phyloP scores from a whole-genome alignment of 1,140 invertebrate species.

The Aleiodes sp. region DNA sequence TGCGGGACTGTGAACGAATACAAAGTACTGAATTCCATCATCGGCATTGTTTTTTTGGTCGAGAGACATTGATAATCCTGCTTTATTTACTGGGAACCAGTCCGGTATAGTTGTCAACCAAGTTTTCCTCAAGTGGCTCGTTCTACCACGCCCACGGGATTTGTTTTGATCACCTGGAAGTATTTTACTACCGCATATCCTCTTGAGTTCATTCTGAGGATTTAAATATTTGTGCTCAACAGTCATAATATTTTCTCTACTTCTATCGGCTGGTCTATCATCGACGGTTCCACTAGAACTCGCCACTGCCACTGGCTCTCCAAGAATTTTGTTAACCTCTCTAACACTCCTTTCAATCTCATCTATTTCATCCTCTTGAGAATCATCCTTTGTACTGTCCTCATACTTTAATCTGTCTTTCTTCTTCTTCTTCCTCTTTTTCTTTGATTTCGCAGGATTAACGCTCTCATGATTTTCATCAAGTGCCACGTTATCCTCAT shows the following conservation, averaged over 20 bases:
- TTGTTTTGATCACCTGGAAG: constrained; percentile 75
- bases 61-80: constrained; percentile 78
- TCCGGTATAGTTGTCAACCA: constrained; percentile 76
- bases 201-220: constrained; percentile 83
- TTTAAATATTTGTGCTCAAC: constrained; percentile 82
- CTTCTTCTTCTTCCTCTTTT: constrained; percentile 71
- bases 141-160: constrained; percentile 68
- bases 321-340: constrained; percentile 79
- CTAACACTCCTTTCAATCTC: constrained; percentile 78
- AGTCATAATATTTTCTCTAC: constrained; percentile 67
- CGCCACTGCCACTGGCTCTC: constrained; percentile 66
- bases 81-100: constrained; percentile 75
- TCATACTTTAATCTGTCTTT: constrained; percentile 55
- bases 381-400: constrained; percentile 67
- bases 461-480: constrained; percentile 52
- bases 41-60: constrained; percentile 55
- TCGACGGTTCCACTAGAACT: constrained; percentile 46
- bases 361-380: constrained; percentile 72
- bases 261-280: constrained; percentile 44
- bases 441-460: constrained; percentile 69
- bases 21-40: constrained; percentile 72
- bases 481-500: constrained; percentile 69
- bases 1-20: constrained; percentile 80
- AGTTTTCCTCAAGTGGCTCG: constrained; percentile 70
- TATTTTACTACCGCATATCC: constrained; percentile 85